phyloP scores from a whole-genome alignment of 2,888 invertebrate species.

The Hydriomena furcata region DNA sequence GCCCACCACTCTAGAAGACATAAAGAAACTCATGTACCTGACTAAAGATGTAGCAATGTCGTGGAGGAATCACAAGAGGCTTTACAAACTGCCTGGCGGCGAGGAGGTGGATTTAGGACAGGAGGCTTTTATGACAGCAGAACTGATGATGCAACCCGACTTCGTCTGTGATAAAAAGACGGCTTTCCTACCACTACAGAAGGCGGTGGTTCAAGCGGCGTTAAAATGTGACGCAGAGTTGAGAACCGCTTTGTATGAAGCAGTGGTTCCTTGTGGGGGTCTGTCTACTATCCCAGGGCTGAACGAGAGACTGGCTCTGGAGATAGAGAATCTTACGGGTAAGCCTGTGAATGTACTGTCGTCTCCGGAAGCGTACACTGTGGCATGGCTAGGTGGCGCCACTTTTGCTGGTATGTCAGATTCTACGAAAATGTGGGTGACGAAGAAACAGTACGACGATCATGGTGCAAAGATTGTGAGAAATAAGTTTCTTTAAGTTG shows the following conservation, averaged over 20 bases:
- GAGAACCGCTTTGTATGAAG: conserved; percentile 46
- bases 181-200: conserved; percentile 46
- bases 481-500: conserved; percentile 53
- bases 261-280: conserved; percentile 61
- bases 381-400: conserved; percentile 68
- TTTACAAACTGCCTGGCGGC: conserved; percentile 50
- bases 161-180: conserved; percentile 39
- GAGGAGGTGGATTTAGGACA: conserved; percentile 52
- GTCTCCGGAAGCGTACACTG: conserved; percentile 54
- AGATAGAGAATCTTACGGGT: conserved; percentile 43
- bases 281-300: conserved; percentile 56
- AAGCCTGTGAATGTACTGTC: conserved; percentile 47
- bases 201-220: conserved; percentile 45
- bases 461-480: conserved; percentile 59
- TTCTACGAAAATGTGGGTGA: conserved; percentile 55
- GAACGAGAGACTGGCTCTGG: conserved; percentile 48
- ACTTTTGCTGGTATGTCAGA: conserved; percentile 60
- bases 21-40: conserved; percentile 50
- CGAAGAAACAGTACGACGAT: conserved; percentile 64
- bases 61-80: conserved; percentile 35
- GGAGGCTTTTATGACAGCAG: conserved; percentile 56
- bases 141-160: conserved; percentile 61
- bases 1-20: conserved; percentile 43
- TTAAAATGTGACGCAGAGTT: conserved; percentile 61
- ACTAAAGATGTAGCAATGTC: conserved; percentile 43